These are phyloP conservation scores for Pemphredon lugubris DNA, from an alignment of 2,888 invertebrate genomes.

Conservation along the genomic window DNA sequence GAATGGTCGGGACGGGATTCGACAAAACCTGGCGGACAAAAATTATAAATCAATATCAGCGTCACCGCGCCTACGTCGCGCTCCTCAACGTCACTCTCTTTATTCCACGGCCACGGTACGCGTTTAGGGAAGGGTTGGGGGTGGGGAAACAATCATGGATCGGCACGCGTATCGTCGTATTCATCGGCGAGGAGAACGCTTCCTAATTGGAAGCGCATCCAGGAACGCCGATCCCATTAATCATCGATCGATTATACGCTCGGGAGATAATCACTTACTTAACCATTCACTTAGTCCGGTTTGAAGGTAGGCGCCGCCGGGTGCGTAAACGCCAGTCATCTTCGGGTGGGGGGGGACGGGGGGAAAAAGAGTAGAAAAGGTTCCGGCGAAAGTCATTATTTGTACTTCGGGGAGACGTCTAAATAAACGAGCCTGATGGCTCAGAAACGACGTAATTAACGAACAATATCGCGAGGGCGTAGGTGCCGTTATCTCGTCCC, in stretches of 20 bases:
- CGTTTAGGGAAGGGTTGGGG: too few species aligned
- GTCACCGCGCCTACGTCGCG: constrained; percentile 3
- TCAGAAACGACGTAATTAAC: constrained; percentile 2
- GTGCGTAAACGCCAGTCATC: constrained; percentile 66
- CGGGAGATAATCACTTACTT: constrained; percentile 75
- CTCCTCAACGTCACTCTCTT: constrained; percentile 9
- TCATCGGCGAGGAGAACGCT: constrained; percentile 43
- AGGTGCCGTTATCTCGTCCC: not conserved
- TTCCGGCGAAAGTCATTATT: constrained; percentile 67
- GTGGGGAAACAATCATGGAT: constrained; percentile 43
- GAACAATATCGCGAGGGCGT: not conserved
- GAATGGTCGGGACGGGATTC: too few species aligned
- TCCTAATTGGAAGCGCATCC: constrained; percentile 52
- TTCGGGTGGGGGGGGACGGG: too few species aligned
- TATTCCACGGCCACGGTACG: constrained; percentile 30
- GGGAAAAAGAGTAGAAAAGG: constrained; percentile 49
- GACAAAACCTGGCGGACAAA: constrained; percentile 2
- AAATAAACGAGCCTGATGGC: constrained; percentile 47
- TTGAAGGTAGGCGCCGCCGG: constrained; percentile 37
- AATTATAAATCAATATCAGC: constrained; percentile 14
- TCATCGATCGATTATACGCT: constrained; percentile 74
- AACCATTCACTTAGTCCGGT: constrained; percentile 72
- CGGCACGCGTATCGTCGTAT: constrained; percentile 39
- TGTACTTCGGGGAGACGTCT: constrained; percentile 67
- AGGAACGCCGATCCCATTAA: constrained; percentile 67